phyloP scores from a whole-genome alignment of 2,797 vertebrate species.

The Naso thynnoides region DNA sequence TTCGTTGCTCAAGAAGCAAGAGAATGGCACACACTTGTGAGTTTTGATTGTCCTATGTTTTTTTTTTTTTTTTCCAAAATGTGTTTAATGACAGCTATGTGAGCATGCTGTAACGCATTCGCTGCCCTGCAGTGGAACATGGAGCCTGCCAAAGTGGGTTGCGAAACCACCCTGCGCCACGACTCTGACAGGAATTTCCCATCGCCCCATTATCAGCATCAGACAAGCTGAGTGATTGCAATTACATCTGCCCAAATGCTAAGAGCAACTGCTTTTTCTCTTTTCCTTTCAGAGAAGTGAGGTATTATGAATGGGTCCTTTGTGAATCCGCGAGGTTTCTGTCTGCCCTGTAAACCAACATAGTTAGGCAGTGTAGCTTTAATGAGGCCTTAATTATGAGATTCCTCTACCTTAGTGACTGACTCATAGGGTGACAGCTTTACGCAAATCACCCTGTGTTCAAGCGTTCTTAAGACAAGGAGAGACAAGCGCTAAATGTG shows the following conservation, averaged over 20 bases:
- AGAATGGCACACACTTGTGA: slow-evolving; percentile 70
- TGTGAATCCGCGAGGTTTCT: slow-evolving; percentile 80
- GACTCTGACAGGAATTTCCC: slow-evolving; percentile 89
- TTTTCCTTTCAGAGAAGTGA: slow-evolving; percentile 71
- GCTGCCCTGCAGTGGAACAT: slow-evolving; percentile 78
- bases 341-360: slow-evolving; percentile 80
- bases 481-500: background rate
- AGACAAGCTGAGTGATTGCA: slow-evolving; percentile 90
- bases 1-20: slow-evolving; percentile 57
- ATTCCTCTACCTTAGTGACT: slow-evolving; percentile 78
- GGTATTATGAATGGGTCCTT: slow-evolving; percentile 84
- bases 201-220: slow-evolving; percentile 89
- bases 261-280: slow-evolving; percentile 81
- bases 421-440: slow-evolving; percentile 73
- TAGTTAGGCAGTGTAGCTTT: slow-evolving; percentile 74
- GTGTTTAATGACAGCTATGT: slow-evolving; percentile 87
- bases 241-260: slow-evolving; percentile 89
- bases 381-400: slow-evolving; percentile 84
- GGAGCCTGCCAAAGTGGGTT: slow-evolving; percentile 85
- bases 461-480: slow-evolving; percentile 37
- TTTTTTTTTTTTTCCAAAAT: slow-evolving; percentile 68
- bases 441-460: slow-evolving; percentile 54
- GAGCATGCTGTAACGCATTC: slow-evolving; percentile 85
- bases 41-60: slow-evolving; percentile 79
- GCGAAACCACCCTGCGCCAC: slow-evolving; percentile 82